Base-by-base conservation (phyloP, 2,113 vertebrate species). In the Corvus hawaiiensis region DNA sequence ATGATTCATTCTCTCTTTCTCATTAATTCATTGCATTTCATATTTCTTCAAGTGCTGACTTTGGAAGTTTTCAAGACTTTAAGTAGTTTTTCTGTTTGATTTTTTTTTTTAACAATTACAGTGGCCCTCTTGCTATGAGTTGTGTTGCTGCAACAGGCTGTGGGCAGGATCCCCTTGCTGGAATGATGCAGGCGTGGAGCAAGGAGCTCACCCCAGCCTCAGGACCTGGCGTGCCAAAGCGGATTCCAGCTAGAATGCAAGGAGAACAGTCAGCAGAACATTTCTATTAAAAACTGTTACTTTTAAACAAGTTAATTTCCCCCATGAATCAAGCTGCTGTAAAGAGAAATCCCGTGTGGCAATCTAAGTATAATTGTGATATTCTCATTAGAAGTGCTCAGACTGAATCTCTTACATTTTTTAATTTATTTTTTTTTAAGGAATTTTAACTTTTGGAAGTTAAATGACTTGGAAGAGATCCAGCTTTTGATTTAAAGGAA, bases 231-330 rank as follows among this genome's bases (percentile, higher is more conserved):
- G 12, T 78, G 80, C 44, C 8, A 10, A 58, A 59, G 43, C 32
- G 26, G 33, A 39, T 55, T 54, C 59, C 76, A 81, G 55, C 33
- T 33, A 22, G 10, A 0, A 6, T 13, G 46, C 30, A 54, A 81
- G 80, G 24, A 73, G 86, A 92, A 62, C 43, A 89, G 68, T 75
- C 95, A 84, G 94, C 93, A 90, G 83, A 92, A 87, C 35, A 28
- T 56, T 91, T 56, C 83, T 90, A 41, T 92, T 91, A 84, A 81
- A 92, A 95, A 14, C 52, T 41, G 80, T 75, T 89, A 84, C 93
- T 90, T 92, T 94, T 64, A 95, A 93, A 94, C 91, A 89, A 93
- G 68, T 87, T 94, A 63, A 96, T 94, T 96, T 94, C 85, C 90
- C 79, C 51, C 52, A 49, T 80, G 82, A 71, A 95, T 78, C 68